Percentiles rank a stretch among this genome's conserved stretches.
These are phyloP conservation scores for Pangasianodon gigas DNA, from an alignment of 2,113 vertebrate genomes.

Conservation along the genomic window DNA sequence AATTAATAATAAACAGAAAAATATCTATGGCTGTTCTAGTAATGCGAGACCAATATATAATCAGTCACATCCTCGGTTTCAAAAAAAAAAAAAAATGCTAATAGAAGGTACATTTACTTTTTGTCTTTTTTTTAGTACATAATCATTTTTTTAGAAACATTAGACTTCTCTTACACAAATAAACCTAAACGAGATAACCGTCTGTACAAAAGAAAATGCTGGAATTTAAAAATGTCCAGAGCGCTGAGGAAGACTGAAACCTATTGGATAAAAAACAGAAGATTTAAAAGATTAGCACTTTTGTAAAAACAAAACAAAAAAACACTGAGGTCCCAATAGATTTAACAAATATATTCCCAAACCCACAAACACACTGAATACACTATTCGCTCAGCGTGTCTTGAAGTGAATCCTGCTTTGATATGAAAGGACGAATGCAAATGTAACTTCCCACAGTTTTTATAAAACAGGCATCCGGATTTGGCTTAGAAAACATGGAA, in stretches of 20 bases:
- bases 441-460: background rate
- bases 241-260: slow-evolving; percentile 54
- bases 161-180: slow-evolving; percentile 74
- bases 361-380: background rate
- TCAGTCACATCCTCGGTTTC: slow-evolving; percentile 70
- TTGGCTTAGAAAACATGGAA: background rate
- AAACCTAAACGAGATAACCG: slow-evolving; percentile 73
- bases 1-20: slow-evolving; percentile 73
- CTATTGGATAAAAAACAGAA: slow-evolving; percentile 9
- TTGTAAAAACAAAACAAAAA: background rate
- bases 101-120: slow-evolving; percentile 79
- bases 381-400: background rate
- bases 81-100: slow-evolving; percentile 67
- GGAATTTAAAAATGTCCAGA: slow-evolving; percentile 71
- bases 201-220: slow-evolving; percentile 77
- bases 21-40: slow-evolving; percentile 73
- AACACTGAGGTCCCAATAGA: slow-evolving; percentile 9
- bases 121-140: slow-evolving; percentile 81
- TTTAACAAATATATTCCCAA: slow-evolving; percentile 22
- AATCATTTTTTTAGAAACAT: slow-evolving; percentile 76
- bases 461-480: slow-evolving; percentile 10
- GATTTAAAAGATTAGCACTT: background rate
- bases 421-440: background rate
- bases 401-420: slow-evolving; percentile 23
- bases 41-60: slow-evolving; percentile 70